phyloP scores from a whole-genome alignment of 2,888 invertebrate genomes.

The Tiliacea citrago region DNA sequence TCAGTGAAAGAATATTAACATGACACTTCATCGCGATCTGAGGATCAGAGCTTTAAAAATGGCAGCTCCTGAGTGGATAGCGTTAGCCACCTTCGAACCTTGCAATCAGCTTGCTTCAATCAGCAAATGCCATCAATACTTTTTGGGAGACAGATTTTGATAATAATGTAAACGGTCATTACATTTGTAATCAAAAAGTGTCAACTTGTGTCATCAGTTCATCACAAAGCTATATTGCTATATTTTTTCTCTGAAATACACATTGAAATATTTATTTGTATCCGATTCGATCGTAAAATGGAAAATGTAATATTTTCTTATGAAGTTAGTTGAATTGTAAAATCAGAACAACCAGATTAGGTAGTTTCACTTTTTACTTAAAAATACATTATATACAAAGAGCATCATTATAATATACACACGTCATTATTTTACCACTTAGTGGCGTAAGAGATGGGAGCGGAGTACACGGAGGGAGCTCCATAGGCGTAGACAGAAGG shows the following conservation, averaged over 20 bases:
- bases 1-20: no score
- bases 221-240: neutral
- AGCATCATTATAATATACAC: conserved; percentile 52
- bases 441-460: conserved; percentile 61
- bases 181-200: no score
- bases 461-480: conserved; percentile 54
- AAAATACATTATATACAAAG: conserved; percentile 70
- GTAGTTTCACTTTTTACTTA: conserved; percentile 75
- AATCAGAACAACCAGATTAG: conserved; percentile 46
- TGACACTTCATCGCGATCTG: no score
- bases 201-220: no score
- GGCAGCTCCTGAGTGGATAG: neutral
- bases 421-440: conserved; percentile 64
- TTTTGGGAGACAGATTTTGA: neutral
- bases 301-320: neutral
- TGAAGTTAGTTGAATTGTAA: neutral
- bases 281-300: neutral
- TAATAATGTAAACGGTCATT: neutral
- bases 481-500: conserved; percentile 57
- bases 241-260: neutral
- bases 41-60: neutral
- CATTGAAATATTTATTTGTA: neutral
- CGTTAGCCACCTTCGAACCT: neutral
- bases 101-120: no score
- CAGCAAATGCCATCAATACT: neutral